Base-by-base conservation (phyloP, 2,888 invertebrate genomes). In the Phlogophora meticulosa region DNA sequence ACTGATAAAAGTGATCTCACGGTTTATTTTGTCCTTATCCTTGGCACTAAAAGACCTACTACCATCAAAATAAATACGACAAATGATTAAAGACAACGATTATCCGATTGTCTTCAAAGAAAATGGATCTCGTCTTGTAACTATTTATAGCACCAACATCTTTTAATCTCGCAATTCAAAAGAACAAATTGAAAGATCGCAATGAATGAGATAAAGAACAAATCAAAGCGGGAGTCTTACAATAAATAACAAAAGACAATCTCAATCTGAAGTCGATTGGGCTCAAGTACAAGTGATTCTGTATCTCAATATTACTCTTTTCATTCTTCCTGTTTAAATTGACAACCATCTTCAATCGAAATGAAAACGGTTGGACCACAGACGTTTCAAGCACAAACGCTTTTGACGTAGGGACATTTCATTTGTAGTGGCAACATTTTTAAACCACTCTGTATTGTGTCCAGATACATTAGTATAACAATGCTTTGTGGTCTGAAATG, bases 161-260 rank as follows among this genome's bases (percentile, higher is more conserved):
- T 78, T 66, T 69, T 63, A 48, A 65, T 71, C 53, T 60, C 20
- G 24, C 56, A 62, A 78, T 69, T 65, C 32, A 69, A 69, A 71
- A 48, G 46, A 63, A 60, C 55, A 58, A 79, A 76, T 82, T 71
- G 45, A 68, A 81, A 70, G 64, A 75, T 68, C 60, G 17, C 59
- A 68, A 59, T 66, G 43, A 70, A 75, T 61, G 56, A 64, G 66
- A 65, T 67, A 72, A 78, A 52, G 52, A 71, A 70, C 32, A 72
- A 78, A 76, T 78, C 72, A 83, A 78, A 77, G 62, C 62, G 40
- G 22, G 63, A 49, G 53, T 51, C 56, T 68, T 74, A 45, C 49
- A 72, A 81, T 72, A 78, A 72, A 72, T 76, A 67, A 76, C 68
- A 70, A 83, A 80, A 69, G 78, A 81, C 76, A 78, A 75, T 79